Base-by-base conservation (phyloP, 2,113 vertebrate species). In the Oenanthe melanoleuca region DNA sequence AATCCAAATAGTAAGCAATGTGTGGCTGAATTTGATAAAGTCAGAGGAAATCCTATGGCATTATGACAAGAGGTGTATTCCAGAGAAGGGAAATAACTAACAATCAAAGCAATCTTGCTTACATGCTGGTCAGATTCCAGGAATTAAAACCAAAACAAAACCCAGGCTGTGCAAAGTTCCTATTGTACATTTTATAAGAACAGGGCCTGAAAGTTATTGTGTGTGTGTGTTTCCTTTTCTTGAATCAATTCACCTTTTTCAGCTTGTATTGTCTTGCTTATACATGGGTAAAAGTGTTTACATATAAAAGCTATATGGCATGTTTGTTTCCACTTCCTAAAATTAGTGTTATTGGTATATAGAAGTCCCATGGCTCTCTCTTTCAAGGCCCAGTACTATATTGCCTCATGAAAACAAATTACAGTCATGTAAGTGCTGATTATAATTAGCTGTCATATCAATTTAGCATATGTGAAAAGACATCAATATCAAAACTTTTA, bases 101-200 rank as follows among this genome's bases (percentile, higher is more conserved):
- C 93, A 89, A 86, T 88, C 52, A 52, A 70, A 12, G 12, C 28
- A 49, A 38, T 70, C 33, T 91, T 70, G 79, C 42, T 95, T 80
- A 70, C 13, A 9, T 70, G 44, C 19, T 0, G 1, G 59, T 83
- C 84, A 75, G 23, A 85, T 85, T 95, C 89, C 86, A 85, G 94
- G 86, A 95, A 95, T 92, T 88, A 87, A 89, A 93, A 74, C 49
- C 37, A 79, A 91, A 82, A 88, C 50, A 95, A 85, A 93, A 50
- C 17, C 13, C 28, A 80, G 50, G n/a, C 91, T 50, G 14, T 34
- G 33, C 40, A 11, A 91, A 82, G 26, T 87, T 75, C 61, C 22
- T 22, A 7, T 91, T 89, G 78, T 86, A 69, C 16, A 53, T 56
- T 64, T 50, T 60, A 55, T 85, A 77, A 93, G 42, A 70, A 83